Evolutionary conservation across 2,888 invertebrate species (phyloP).

Genomic region (Lasioglossum leucozonium): DNA sequence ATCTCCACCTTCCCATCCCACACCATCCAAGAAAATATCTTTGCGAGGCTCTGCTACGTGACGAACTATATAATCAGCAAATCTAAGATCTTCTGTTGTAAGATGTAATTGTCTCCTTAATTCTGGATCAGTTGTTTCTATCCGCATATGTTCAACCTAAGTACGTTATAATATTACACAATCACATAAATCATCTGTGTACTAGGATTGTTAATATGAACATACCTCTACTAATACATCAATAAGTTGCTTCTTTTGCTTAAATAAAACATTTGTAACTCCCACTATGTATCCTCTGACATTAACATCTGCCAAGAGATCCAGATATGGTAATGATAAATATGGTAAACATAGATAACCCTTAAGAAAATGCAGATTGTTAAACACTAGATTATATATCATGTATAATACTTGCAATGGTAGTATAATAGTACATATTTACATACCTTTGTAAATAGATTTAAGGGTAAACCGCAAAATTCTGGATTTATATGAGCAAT

Average conservation of each 20-base stretch:
- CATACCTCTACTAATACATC: conserved; percentile 95
- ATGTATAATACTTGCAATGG: background rate
- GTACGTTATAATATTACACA: background rate
- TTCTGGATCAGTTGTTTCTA: conserved; percentile 93
- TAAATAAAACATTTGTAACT: conserved; percentile 99
- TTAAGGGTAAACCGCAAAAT: conserved; percentile 94
- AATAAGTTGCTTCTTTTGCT: conserved; percentile 96
- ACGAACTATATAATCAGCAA: conserved; percentile 96
- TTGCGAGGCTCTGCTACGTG: conserved; percentile 88
- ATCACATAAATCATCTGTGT: background rate
- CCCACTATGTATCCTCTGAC: conserved; percentile 96
- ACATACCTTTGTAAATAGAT: conserved; percentile 91
- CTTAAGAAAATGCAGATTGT: conserved; percentile 80
- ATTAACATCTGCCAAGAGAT: conserved; percentile 94
- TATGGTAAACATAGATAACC: conserved; percentile 98
- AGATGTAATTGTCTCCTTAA: conserved; percentile 93
- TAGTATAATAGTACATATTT: conserved; percentile 11
- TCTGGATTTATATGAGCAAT: conserved; percentile 89
- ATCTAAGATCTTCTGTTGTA: conserved; percentile 97
- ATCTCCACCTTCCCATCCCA: conserved; percentile 96
- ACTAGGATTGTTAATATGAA: background rate
- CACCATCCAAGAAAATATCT: conserved; percentile 90
- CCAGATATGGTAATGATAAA: conserved; percentile 96
- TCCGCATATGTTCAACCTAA: conserved; percentile 91
- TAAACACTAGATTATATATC: background rate